Evolutionary conservation across 2,113 vertebrate genomes (phyloP).

Genomic region (Lucifuga dentata): DNA sequence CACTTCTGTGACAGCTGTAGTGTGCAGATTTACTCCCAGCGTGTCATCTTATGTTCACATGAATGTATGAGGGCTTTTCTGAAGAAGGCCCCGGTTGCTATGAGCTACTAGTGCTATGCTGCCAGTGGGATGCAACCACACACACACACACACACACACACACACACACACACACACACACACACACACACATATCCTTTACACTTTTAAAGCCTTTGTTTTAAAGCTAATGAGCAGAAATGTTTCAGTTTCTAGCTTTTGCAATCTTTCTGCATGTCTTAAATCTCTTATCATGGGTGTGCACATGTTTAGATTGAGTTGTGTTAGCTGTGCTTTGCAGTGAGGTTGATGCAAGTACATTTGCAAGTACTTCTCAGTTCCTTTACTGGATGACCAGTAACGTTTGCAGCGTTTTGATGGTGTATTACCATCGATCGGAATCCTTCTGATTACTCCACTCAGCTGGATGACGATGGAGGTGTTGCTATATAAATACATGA

Average conservation of each 20-base stretch:
- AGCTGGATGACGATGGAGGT: background rate
- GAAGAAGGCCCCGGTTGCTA: slow-evolving; percentile 36
- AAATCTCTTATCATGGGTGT: slow-evolving; percentile 40
- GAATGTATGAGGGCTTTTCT: slow-evolving; percentile 62
- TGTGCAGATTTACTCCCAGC: slow-evolving; percentile 51
- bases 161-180: too few species aligned
- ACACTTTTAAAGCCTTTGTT: slow-evolving; percentile 55
- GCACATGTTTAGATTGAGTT: slow-evolving; percentile 43
- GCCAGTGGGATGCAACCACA: slow-evolving; percentile 48
- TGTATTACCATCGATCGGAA: slow-evolving; percentile 8
- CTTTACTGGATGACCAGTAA: slow-evolving; percentile 13
- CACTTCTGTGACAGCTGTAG: slow-evolving; percentile 44
- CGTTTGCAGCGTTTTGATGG: background rate
- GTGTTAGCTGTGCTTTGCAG: slow-evolving; percentile 48
- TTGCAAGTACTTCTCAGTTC: slow-evolving; percentile 48
- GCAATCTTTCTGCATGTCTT: slow-evolving; percentile 61
- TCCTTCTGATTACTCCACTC: slow-evolving; percentile 3
- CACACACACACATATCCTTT: slow-evolving; percentile 13
- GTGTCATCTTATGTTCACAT: slow-evolving; percentile 48
- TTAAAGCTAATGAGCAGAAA: slow-evolving; percentile 52
- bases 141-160: too few species aligned
- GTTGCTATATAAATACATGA: slow-evolving; percentile 37
- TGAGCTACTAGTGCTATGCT: slow-evolving; percentile 39
- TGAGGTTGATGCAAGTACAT: slow-evolving; percentile 25
- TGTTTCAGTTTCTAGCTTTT: slow-evolving; percentile 26